A percentile compares a stretch with the other conserved stretches of the same genome.
Evolutionary conservation across 2,113 vertebrate genomes (phyloP).

Genomic region (Paracanthobrama guichenoti): DNA sequence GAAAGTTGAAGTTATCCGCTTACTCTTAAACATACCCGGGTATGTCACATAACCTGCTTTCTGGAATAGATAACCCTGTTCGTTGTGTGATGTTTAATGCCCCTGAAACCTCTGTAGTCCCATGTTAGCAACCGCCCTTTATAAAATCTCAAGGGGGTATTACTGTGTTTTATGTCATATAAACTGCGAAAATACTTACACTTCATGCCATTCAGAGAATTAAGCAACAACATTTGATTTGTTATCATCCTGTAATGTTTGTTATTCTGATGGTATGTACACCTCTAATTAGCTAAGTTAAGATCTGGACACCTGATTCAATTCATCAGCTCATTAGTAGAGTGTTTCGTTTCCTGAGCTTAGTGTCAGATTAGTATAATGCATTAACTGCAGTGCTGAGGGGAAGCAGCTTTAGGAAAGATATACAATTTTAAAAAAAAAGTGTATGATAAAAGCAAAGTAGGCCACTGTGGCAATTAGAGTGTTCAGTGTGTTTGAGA

Average conservation of each 20-base stretch:
- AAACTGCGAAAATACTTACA: no score
- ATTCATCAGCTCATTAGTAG: neutral
- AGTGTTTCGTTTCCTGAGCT: neutral
- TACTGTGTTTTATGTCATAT: no score
- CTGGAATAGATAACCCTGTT: no score
- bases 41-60: no score
- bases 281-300: neutral
- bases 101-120: no score
- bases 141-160: no score
- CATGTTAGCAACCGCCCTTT: no score
- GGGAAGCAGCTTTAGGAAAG: neutral
- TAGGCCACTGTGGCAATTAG: neutral
- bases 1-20: no score
- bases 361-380: neutral
- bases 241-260: neutral
- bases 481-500: no score
- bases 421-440: neutral
- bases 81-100: no score
- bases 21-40: no score
- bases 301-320: neutral
- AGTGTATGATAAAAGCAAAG: neutral
- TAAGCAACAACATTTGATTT: neutral
- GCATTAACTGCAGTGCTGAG: neutral
- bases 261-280: neutral
- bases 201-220: no score